phyloP scores from a whole-genome alignment of 2,113 vertebrate species.

The Microcebus ravelobensis region DNA sequence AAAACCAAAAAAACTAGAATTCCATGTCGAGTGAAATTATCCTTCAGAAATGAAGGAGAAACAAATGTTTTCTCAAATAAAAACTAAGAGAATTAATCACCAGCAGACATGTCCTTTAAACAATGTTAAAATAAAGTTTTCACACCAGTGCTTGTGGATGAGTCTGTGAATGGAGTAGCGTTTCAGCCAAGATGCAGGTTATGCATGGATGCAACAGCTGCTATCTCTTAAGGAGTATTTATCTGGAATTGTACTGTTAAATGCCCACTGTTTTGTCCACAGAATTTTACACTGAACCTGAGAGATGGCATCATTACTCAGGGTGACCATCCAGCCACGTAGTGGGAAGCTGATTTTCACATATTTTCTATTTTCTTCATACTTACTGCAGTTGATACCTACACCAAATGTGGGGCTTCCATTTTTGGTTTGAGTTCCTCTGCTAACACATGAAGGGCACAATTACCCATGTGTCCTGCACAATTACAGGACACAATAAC shows the following conservation, averaged over 20 bases:
- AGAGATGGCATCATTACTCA: not conserved
- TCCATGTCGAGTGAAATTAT: not conserved
- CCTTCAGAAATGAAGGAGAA: not conserved
- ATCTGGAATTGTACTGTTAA: not conserved
- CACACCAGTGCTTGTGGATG: not conserved
- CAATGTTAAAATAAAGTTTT: not conserved
- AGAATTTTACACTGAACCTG: not conserved
- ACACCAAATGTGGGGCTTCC: not conserved
- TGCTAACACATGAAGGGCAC: not conserved
- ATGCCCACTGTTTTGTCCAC: not conserved
- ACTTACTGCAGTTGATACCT: not conserved
- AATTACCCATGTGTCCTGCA: not conserved
- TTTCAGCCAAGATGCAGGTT: not conserved
- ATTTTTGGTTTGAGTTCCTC: not conserved
- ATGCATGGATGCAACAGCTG: no score
- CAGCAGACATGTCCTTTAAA: not conserved
- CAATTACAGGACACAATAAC: not conserved
- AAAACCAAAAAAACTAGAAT: not conserved
- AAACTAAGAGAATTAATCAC: not conserved
- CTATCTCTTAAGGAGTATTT: not conserved
- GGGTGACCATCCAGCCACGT: not conserved
- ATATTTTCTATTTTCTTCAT: not conserved
- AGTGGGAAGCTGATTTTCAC: not conserved
- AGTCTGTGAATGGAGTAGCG: not conserved
- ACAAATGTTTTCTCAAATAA: not conserved